Percentiles rank a stretch among this genome's conserved stretches.
Evolutionary conservation across 2,888 invertebrate species (phyloP).

Genomic region (Hololepta plana): DNA sequence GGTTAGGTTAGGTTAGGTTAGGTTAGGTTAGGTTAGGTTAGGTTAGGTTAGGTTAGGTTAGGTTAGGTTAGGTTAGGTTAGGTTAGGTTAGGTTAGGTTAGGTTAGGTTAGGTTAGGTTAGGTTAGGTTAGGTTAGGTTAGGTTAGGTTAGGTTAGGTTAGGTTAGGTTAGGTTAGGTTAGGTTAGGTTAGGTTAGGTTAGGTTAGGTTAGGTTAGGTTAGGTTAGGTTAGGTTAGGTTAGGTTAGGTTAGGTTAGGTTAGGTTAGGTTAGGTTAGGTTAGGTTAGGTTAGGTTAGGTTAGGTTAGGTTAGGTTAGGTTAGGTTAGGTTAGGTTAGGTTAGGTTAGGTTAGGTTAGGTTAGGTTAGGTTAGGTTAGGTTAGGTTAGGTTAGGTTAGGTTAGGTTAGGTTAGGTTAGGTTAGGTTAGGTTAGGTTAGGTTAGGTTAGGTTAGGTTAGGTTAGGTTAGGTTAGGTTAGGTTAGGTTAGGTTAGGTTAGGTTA

Average conservation of each 20-base stretch:
- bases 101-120: constrained; percentile 2
- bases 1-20: constrained; percentile 2
- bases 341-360: constrained; percentile 8
- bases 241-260: constrained; percentile 6
- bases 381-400: constrained; percentile 7
- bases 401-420: constrained; percentile 8
- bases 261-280: constrained; percentile 5
- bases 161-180: constrained; percentile 5
- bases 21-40: constrained; percentile 7
- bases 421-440: constrained; percentile 6
- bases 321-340: constrained; percentile 8
- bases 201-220: constrained; percentile 4
- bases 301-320: constrained; percentile 7
- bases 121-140: constrained; percentile 3
- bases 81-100: constrained; percentile 4
- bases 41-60: constrained; percentile 7
- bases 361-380: constrained; percentile 8
- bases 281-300: constrained; percentile 4
- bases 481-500: constrained; percentile 10
- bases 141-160: constrained; percentile 5
- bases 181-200: constrained; percentile 3
- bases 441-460: constrained; percentile 8
- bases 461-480: constrained; percentile 8
- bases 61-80: constrained; percentile 6
- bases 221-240: constrained; percentile 7